Percentiles rank a stretch among this genome's conserved stretches.
Conservation (phyloP, 2,888 invertebrate species). For the Aplocera efformata region DNA sequence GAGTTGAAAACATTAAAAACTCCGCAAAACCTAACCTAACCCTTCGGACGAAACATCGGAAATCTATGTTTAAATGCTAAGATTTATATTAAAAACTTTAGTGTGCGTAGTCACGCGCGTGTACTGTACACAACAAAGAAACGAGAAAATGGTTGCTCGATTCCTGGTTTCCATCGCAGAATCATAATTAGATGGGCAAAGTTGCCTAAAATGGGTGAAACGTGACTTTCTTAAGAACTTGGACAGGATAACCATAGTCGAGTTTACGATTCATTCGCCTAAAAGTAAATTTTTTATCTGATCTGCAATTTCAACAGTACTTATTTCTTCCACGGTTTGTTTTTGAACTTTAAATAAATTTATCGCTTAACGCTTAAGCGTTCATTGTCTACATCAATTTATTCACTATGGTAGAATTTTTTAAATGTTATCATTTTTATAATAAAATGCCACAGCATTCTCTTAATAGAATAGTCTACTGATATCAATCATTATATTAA, state of each 20-base stretch:
- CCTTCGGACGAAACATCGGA: no score
- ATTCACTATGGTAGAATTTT: no score
- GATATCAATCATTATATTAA: no score
- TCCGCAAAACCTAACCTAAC: no score
- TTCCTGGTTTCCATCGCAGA: conserved; percentile 35
- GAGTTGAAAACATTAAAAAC: no score
- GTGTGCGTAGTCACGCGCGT: neutral
- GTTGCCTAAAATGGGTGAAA: conserved; percentile 42
- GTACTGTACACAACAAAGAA: conserved; percentile 22
- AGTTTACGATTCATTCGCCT: conserved; percentile 21
- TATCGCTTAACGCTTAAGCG: no score
- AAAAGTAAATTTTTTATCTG: conserved; percentile 20
- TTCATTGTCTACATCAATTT: no score
- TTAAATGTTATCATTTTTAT: no score
- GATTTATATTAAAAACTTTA: no score
- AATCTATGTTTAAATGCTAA: no score
- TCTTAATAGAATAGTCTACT: no score
- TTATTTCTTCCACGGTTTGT: neutral
- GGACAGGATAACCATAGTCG: conserved; percentile 27
- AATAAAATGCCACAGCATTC: no score
- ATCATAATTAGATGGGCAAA: conserved; percentile 49
- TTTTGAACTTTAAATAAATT: neutral
- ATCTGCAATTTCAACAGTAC: conserved; percentile 6
- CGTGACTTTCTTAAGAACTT: conserved; percentile 44
- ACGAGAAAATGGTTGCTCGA: conserved; percentile 31